phyloP scores from a whole-genome alignment of 2,888 invertebrate genomes.

The Drosophila hawaiiensis region DNA sequence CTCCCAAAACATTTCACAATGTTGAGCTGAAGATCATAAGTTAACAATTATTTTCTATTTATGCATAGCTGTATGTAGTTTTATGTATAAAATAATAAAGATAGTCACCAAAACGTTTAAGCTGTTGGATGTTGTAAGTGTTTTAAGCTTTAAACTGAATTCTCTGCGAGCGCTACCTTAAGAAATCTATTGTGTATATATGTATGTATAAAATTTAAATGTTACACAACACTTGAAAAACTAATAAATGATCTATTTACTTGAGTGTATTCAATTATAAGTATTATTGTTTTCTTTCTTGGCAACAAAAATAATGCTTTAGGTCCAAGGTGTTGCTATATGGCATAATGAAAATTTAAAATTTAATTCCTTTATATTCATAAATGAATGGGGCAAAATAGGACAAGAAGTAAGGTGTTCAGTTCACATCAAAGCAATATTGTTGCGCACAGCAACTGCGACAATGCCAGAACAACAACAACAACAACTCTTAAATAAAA shows the following conservation, averaged over 20 bases:
- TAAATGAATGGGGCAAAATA: conserved; percentile 18
- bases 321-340: conserved; percentile 16
- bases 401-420: conserved; percentile 14
- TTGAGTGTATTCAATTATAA: conserved; percentile 61
- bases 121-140: conserved; percentile 65
- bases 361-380: conserved; percentile 46
- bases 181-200: conserved; percentile 28
- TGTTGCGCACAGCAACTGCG: conserved; percentile 49
- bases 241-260: conserved; percentile 72
- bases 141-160: conserved; percentile 9
- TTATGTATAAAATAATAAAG: conserved; percentile 2
- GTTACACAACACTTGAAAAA: conserved; percentile 29
- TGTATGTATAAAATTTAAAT: conserved; percentile 19
- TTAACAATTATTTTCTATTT: conserved; percentile 23
- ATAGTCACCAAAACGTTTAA: conserved; percentile 46
- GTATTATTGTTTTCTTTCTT: conserved; percentile 17
- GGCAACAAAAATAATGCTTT: conserved; percentile 9
- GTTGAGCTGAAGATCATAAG: conserved; percentile 31
- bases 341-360: conserved; percentile 41
- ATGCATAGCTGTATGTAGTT: conserved; percentile 27
- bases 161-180: conserved; percentile 20
- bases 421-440: conserved; percentile 55
- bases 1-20: conserved; percentile 14
- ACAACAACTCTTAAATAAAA: conserved; percentile 1
- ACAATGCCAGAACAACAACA: conserved; percentile 7